Evolutionary conservation across 2,888 invertebrate genomes (phyloP).

Genomic region (Pardosa pseudoannulata): DNA sequence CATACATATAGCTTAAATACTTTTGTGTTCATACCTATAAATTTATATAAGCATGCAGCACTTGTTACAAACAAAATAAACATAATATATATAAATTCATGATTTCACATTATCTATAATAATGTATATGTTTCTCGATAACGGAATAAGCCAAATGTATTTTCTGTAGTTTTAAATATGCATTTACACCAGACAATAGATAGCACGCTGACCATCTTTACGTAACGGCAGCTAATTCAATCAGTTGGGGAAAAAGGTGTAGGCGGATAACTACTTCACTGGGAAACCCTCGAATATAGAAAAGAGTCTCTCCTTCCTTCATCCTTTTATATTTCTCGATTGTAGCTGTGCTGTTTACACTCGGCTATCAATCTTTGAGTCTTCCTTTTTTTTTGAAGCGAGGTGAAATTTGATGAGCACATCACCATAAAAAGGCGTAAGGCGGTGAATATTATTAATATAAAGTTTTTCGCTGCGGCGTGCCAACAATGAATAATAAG

Average conservation of each 20-base stretch:
- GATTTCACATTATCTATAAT: too few species aligned
- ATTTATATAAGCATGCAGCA: too few species aligned
- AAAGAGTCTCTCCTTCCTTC: background rate
- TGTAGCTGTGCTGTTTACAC: conserved; percentile 39
- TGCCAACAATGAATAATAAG: conserved; percentile 17
- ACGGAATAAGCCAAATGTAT: too few species aligned
- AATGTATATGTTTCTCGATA: too few species aligned
- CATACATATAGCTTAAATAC: too few species aligned
- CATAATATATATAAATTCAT: too few species aligned
- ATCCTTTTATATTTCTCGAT: background rate
- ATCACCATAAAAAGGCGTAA: conserved; percentile 24
- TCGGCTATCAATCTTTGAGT: conserved; percentile 1
- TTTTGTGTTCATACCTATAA: too few species aligned
- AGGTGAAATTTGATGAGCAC: conserved; percentile 43
- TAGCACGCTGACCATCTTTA: too few species aligned
- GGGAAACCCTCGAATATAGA: conserved; percentile 3
- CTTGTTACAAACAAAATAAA: too few species aligned
- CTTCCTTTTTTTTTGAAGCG: background rate
- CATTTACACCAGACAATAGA: too few species aligned
- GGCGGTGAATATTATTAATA: background rate
- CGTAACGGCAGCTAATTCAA: background rate
- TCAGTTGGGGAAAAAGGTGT: background rate
- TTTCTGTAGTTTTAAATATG: too few species aligned
- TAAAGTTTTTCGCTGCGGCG: background rate
- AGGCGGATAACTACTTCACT: background rate